Base-by-base conservation (phyloP, 2,888 invertebrate genomes). In the Drosophila neonasuta region DNA sequence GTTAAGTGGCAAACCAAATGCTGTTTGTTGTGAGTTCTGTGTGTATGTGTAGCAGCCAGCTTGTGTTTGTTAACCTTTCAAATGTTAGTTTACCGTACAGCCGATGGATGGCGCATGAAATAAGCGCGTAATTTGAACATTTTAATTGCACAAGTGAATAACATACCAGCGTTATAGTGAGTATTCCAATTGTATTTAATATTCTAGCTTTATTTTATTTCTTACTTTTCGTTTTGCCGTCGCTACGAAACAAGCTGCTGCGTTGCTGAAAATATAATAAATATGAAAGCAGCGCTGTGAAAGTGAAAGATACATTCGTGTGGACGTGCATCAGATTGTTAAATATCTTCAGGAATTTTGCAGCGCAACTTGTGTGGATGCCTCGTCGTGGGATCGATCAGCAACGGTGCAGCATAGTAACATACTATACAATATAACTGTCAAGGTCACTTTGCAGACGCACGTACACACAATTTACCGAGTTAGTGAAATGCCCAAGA, bases 391-490 rank as follows among this genome's bases (percentile, higher is more conserved):
- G 39, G 8, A 41, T 41, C 39, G 36, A 36, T n/a, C n/a, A 36
- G 36, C 24, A 36, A 10, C 13, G 34, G 6, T 7, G 13, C 52
- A 45, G 17, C 29, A 39, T 36, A 45, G 13, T 24, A 24, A 24
- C 24, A 24, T 24, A 24, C 24, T 24, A 24, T 6, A 24, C 1
- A 6, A 3, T 34, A 41, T 39, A 60, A 56, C 73, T 64, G 62
- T 82, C 82, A 85, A 80, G 82, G 80, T 81, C 82, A 60, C 24
- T 36, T 49, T 62, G 59, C 68, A 71, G 87, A 77, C 82, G 81
- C 89, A 89, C 89, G 89, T 89, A 84, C 77, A 59, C 74, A 77
- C 87, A 88, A 89, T 89, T 89, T 89, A 70, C 70, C 71, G 79
- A 68, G 72, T 79, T 81, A 79, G 85, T 80, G 82, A 81, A 74